Evolutionary conservation across 2,797 vertebrate genomes (phyloP).

Genomic region (Hyperoplus immaculatus): DNA sequence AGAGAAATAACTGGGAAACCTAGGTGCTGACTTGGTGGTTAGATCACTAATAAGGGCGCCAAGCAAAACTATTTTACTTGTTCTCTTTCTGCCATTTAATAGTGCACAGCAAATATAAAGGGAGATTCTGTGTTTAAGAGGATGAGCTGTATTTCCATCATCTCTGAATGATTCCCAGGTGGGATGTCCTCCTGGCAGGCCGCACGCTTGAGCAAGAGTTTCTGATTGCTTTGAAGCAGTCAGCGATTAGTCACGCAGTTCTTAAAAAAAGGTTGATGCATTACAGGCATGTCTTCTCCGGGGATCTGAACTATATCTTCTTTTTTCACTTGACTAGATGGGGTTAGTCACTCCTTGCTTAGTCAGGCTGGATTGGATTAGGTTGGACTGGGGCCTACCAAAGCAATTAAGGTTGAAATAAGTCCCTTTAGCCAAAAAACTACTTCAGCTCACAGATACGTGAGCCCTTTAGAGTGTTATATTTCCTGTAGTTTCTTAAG

Average conservation of each 20-base stretch:
- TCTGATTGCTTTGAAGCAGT: conserved; percentile 60
- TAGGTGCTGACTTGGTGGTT: conserved; percentile 60
- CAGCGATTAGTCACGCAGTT: conserved; percentile 58
- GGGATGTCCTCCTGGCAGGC: conserved; percentile 50
- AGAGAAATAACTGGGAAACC: conserved; percentile 40
- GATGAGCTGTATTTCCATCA: conserved; percentile 63
- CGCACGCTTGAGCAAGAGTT: conserved; percentile 43
- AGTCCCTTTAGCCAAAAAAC: conserved; percentile 29
- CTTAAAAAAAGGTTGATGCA: conserved; percentile 54
- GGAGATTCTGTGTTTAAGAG: conserved; percentile 39
- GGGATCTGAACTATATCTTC: conserved; percentile 46
- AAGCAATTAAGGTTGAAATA: conserved; percentile 59
- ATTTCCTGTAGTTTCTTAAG: conserved; percentile 39
- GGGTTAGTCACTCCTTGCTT: conserved; percentile 40
- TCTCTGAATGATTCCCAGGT: conserved; percentile 68
- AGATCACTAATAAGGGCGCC: conserved; percentile 40
- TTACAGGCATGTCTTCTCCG: conserved; percentile 49
- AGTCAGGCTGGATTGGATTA: conserved; percentile 43
- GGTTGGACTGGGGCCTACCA: conserved; percentile 44
- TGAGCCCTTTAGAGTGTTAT: conserved; percentile 36
- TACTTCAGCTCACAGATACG: conserved; percentile 60
- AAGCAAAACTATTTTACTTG: conserved; percentile 41
- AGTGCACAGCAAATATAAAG: conserved; percentile 36
- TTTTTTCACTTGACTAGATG: conserved; percentile 31
- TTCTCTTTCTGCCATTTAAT: conserved; percentile 54